These are phyloP conservation scores for Cossypha dichroa DNA, from an alignment of 2,797 vertebrate species.

Conservation along the genomic window DNA sequence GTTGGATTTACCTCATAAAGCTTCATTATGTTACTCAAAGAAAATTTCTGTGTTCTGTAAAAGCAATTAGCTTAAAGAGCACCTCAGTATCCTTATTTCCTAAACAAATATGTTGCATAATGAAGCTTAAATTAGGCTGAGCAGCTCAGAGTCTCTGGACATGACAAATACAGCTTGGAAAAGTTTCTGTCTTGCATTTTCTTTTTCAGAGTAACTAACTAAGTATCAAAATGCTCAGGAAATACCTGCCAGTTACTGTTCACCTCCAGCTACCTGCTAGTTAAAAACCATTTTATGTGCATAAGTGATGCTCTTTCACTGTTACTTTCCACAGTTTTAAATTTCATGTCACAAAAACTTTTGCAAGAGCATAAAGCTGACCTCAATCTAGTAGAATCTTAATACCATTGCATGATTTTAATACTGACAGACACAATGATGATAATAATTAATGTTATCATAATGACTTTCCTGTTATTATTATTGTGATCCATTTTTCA, in stretches of 20 bases:
- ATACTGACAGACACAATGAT: neutral
- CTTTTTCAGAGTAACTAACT: neutral
- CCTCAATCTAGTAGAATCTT: neutral
- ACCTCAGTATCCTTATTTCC: neutral
- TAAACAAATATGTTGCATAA: neutral
- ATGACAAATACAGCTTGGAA: neutral
- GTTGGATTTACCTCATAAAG: neutral
- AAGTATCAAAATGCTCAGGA: neutral
- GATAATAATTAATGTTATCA: slow-evolving; percentile 35
- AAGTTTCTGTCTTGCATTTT: neutral
- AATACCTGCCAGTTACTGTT: neutral
- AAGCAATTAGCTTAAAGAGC: slow-evolving; percentile 9
- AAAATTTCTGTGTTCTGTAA: neutral
- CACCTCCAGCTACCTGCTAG: neutral
- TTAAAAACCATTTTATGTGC: neutral
- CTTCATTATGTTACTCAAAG: neutral
- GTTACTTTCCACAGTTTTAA: neutral
- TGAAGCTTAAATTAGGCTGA: slow-evolving; percentile 12
- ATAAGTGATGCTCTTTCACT: neutral
- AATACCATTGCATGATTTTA: neutral
- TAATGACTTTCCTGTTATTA: slow-evolving; percentile 49
- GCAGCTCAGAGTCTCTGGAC: neutral
- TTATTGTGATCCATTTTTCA: slow-evolving; percentile 29
- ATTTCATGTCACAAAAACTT: neutral
- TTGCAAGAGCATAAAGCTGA: neutral